Conservation (phyloP, 2,113 vertebrate genomes). For the Platichthys flesus region DNA sequence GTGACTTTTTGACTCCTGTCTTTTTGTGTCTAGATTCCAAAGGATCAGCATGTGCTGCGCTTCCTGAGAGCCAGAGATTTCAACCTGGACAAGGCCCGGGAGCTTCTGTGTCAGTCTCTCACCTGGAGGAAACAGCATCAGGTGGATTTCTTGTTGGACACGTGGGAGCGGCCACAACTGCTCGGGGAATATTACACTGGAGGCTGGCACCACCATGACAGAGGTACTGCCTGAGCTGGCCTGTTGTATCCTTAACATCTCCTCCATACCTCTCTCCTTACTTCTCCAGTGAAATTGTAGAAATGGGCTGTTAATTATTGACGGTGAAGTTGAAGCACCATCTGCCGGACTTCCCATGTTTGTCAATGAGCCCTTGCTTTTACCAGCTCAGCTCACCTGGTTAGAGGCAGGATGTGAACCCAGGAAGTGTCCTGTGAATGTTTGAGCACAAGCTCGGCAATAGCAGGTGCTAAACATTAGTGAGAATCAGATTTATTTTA, state of each 20-base stretch:
- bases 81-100: constrained; percentile 92
- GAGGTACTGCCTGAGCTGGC: constrained; percentile 78
- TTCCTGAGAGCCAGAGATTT: constrained; percentile 95
- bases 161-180: constrained; percentile 91
- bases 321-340: constrained; percentile 35
- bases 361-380: constrained; percentile 31
- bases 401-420: background rate
- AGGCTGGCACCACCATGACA: constrained; percentile 97
- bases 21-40: constrained; percentile 87
- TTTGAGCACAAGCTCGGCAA: background rate
- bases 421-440: constrained; percentile 4
- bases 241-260: background rate
- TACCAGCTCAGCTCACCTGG: constrained; percentile 21
- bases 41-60: constrained; percentile 95
- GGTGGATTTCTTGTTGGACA: constrained; percentile 93
- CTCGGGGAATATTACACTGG: constrained; percentile 93
- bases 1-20: background rate
- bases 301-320: constrained; percentile 53
- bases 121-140: constrained; percentile 97
- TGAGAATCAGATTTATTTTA: background rate
- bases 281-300: background rate
- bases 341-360: constrained; percentile 29
- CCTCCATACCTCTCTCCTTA: background rate
- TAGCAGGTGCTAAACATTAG: background rate
- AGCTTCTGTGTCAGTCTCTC: constrained; percentile 92